These are phyloP conservation scores for Hydrophis major DNA, from an alignment of 2,797 vertebrate species.

Conservation along the genomic window DNA sequence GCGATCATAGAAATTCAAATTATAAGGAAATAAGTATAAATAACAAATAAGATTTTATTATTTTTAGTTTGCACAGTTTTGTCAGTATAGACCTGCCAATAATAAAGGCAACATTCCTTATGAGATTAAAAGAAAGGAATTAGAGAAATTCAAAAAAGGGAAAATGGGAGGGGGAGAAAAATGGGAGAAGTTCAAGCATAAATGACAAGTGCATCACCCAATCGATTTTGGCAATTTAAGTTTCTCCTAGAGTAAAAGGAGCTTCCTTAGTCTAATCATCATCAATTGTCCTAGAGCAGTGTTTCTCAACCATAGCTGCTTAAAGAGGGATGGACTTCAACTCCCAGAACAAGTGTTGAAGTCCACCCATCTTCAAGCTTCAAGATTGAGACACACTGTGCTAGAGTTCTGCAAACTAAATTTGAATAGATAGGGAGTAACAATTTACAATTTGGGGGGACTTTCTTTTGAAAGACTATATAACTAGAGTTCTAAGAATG, in stretches of 20 bases:
- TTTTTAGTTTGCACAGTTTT: background rate
- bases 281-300: background rate
- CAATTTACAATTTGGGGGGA: background rate
- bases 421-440: background rate
- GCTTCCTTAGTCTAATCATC: background rate
- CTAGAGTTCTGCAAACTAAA: background rate
- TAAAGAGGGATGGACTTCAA: background rate
- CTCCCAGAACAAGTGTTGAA: background rate
- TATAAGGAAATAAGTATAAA: background rate
- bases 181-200: background rate
- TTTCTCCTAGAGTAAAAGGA: background rate
- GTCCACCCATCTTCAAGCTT: background rate
- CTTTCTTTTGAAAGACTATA: background rate
- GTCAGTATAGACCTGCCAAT: background rate
- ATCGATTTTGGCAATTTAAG: background rate
- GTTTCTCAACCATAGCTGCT: background rate
- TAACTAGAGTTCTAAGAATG: background rate
- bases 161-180: background rate
- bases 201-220: background rate
- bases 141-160: background rate
- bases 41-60: background rate
- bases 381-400: background rate
- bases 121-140: background rate
- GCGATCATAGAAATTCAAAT: background rate
- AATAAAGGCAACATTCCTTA: background rate